Percentiles rank a stretch among this genome's conserved stretches.
Conservation (phyloP, 2,113 vertebrate genomes). For the Epinephelus cyanopodus region DNA sequence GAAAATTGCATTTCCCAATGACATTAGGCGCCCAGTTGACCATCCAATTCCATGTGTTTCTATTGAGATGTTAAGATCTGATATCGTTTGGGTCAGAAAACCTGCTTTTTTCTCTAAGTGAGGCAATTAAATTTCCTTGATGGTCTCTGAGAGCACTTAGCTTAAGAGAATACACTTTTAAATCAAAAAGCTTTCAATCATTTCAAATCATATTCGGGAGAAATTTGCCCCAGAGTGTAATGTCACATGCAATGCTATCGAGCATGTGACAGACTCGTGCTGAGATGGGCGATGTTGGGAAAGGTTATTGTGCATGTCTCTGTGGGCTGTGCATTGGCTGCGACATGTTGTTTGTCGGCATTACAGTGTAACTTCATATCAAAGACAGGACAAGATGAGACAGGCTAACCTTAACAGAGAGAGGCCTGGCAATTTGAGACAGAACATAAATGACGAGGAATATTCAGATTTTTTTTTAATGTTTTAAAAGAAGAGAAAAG, state of each 20-base stretch:
- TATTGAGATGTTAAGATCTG: conserved; percentile 98
- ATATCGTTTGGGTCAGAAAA: conserved; percentile 99
- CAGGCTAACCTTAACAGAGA: conserved; percentile 34
- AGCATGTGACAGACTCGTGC: conserved; percentile 91
- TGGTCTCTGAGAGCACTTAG: conserved; percentile 99
- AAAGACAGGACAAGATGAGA: conserved; percentile 44
- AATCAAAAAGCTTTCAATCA: conserved; percentile 99
- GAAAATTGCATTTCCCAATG: conserved; percentile 99
- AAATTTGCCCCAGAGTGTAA: conserved; percentile 90
- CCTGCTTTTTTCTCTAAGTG: conserved; percentile 89
- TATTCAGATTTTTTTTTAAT: not conserved
- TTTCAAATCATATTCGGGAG: conserved; percentile 96
- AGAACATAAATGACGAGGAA: conserved; percentile 16
- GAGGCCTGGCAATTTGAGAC: conserved; percentile 27
- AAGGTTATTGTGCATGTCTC: conserved; percentile 90
- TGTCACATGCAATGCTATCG: conserved; percentile 92
- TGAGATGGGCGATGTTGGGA: conserved; percentile 90
- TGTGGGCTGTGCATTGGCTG: conserved; percentile 87
- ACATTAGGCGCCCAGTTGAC: conserved; percentile 95
- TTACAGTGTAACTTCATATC: conserved; percentile 71
- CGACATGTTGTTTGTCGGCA: conserved; percentile 90
- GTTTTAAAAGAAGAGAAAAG: not conserved
- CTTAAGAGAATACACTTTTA: conserved; percentile 99
- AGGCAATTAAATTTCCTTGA: conserved; percentile 99
- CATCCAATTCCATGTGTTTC: conserved; percentile 98